These are phyloP conservation scores for Eristalis tenax DNA, from an alignment of 2,888 invertebrate species.

Conservation along the genomic window DNA sequence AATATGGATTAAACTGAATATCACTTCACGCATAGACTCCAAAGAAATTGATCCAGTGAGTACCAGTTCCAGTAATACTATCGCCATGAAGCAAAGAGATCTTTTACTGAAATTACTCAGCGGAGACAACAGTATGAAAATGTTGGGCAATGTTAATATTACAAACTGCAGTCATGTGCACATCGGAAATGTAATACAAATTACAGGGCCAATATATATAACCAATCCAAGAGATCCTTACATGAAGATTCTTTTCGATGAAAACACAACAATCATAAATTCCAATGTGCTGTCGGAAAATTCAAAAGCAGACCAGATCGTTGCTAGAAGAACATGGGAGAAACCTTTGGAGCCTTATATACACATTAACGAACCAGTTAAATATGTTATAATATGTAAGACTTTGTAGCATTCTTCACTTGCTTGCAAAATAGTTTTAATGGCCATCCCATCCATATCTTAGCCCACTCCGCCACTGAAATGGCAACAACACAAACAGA, in stretches of 20 bases:
- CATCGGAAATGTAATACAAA: slow-evolving; percentile 82
- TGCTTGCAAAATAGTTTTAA: background rate
- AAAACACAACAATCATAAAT: slow-evolving; percentile 17
- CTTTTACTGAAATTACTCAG: slow-evolving; percentile 76
- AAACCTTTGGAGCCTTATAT: slow-evolving; percentile 79
- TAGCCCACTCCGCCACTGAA: slow-evolving; percentile 83
- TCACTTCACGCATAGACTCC: background rate
- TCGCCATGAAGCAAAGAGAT: too few species aligned
- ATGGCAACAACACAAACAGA: slow-evolving; percentile 81
- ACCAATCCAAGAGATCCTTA: slow-evolving; percentile 66
- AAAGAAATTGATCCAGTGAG: slow-evolving; percentile 19
- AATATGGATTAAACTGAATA: background rate
- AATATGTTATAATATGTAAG: slow-evolving; percentile 82
- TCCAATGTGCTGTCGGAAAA: background rate
- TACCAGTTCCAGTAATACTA: slow-evolving; percentile 1
- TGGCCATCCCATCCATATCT: slow-evolving; percentile 15
- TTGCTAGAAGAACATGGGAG: slow-evolving; percentile 81
- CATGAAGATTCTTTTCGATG: slow-evolving; percentile 29
- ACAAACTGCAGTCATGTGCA: slow-evolving; percentile 81
- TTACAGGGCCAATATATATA: slow-evolving; percentile 81
- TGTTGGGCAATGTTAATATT: slow-evolving; percentile 79
- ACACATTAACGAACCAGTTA: slow-evolving; percentile 79
- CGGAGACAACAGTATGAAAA: slow-evolving; percentile 77
- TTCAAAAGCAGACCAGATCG: slow-evolving; percentile 75
- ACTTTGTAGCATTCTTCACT: slow-evolving; percentile 25